Conservation (phyloP, 37 sponge, comb jelly and placozoan species). For the Theonella swinhoei region DNA sequence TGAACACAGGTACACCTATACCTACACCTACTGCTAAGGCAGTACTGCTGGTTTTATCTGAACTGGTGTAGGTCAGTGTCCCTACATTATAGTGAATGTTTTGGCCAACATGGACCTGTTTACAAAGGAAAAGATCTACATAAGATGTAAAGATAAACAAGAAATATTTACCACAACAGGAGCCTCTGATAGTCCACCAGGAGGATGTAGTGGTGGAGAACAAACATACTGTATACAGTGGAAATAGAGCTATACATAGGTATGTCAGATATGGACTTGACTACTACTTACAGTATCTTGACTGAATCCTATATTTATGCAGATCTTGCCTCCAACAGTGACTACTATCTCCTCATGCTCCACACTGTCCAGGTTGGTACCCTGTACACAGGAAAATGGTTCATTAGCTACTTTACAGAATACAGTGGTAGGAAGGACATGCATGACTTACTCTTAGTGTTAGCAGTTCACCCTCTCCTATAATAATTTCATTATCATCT, state of each 20-base stretch:
- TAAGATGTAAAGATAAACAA: too few relatives aligned
- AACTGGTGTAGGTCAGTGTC: conserved; percentile 17
- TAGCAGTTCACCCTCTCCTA: not conserved
- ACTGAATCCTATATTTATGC: not conserved
- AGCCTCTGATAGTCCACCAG: not conserved
- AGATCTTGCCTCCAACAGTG: conserved; percentile 23
- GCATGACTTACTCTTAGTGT: not conserved
- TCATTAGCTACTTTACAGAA: too few relatives aligned
- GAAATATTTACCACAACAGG: conserved; percentile 7
- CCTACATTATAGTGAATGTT: not conserved
- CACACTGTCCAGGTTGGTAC: conserved; percentile 31
- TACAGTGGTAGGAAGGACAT: too few relatives aligned
- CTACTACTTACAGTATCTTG: too few relatives aligned
- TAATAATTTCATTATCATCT: not conserved
- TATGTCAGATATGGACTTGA: too few relatives aligned
- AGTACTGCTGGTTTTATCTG: too few relatives aligned
- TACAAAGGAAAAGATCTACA: too few relatives aligned
- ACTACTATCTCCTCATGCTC: conserved; percentile 37
- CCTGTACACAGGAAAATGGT: too few relatives aligned
- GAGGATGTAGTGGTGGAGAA: not conserved
- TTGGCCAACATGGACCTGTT: conserved; percentile 21
- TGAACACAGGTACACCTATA: too few relatives aligned
- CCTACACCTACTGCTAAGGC: too few relatives aligned
- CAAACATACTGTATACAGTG: not conserved
- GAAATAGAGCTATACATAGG: too few relatives aligned